A percentile compares a stretch with the other conserved stretches of the same genome.
Conservation (phyloP, 2,888 invertebrate genomes). For the Aphidoletes aphidimyza region DNA sequence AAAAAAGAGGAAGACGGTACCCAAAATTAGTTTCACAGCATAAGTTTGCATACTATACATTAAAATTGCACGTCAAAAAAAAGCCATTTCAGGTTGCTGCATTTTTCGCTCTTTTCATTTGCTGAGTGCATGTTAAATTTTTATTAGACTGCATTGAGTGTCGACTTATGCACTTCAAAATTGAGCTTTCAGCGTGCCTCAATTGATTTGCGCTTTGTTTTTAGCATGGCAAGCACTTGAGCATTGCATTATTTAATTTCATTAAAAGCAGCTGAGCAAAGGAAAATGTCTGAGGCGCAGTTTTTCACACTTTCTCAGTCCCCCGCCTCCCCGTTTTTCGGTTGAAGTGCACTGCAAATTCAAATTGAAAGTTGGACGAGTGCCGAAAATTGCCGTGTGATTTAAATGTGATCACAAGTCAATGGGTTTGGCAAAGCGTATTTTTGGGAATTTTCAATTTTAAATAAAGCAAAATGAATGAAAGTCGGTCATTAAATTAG, state of each 20-base stretch:
- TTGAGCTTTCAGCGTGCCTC: neutral
- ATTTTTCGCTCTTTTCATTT: neutral
- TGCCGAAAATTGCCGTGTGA: conserved; percentile 16
- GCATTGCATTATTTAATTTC: conserved; percentile 38
- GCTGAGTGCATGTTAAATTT: neutral
- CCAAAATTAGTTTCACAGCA: conserved; percentile 12
- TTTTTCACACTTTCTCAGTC: too few relatives aligned
- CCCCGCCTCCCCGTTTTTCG: too few relatives aligned
- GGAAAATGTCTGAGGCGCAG: neutral
- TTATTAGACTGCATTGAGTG: conserved; percentile 38
- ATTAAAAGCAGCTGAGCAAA: neutral
- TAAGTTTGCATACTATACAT: neutral
- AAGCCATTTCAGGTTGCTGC: neutral
- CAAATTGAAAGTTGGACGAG: neutral
- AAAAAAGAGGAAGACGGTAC: neutral
- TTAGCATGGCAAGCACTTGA: neutral
- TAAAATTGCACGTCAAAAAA: conserved; percentile 45
- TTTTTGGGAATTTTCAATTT: conserved; percentile 6
- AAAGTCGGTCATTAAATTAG: too few relatives aligned
- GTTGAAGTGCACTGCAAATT: neutral
- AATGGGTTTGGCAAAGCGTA: neutral
- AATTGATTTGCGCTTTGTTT: neutral
- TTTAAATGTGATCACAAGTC: neutral
- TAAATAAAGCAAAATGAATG: neutral
- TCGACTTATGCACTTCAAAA: neutral